Evolutionary conservation across 1,140 invertebrate species (phyloP).

Genomic region (Halictus rubicundus): DNA sequence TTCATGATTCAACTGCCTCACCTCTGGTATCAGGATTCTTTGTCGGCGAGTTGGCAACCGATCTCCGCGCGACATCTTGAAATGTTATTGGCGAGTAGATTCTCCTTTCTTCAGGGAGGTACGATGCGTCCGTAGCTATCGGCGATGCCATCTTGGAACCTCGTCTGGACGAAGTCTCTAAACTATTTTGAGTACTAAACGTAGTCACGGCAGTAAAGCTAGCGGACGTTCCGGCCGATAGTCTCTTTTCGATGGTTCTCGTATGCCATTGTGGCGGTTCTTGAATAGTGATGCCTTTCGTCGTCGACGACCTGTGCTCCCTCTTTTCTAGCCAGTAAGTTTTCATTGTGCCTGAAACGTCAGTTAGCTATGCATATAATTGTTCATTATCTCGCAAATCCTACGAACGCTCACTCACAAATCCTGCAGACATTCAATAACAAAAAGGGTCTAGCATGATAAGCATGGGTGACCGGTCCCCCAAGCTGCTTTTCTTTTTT

Average conservation of each 20-base stretch:
- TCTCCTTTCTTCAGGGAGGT: conserved; percentile 81
- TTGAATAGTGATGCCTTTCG: conserved; percentile 73
- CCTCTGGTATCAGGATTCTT: conserved; percentile 75
- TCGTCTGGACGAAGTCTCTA: conserved; percentile 62
- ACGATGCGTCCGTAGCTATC: conserved; percentile 68
- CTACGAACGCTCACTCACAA: neutral
- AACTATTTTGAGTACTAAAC: conserved; percentile 36
- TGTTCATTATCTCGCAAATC: too few species aligned
- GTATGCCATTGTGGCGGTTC: conserved; percentile 78
- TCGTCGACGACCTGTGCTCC: conserved; percentile 82
- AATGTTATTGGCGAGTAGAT: conserved; percentile 93
- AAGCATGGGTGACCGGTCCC: too few species aligned
- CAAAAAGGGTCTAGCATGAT: too few species aligned
- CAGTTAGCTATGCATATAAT: too few species aligned
- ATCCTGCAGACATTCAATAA: too few species aligned
- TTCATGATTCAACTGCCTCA: too few species aligned
- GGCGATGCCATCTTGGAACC: conserved; percentile 69
- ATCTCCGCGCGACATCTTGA: conserved; percentile 89
- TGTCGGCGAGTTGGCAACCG: conserved; percentile 87
- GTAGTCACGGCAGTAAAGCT: conserved; percentile 55
- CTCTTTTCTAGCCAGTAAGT: conserved; percentile 93
- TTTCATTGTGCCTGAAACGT: conserved; percentile 90
- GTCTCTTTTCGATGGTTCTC: conserved; percentile 64
- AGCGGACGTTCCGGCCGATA: conserved; percentile 53
- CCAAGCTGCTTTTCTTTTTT: too few species aligned